A percentile compares a stretch with the other conserved stretches of the same genome.
Evolutionary conservation across 2,113 vertebrate species (phyloP).

Genomic region (Gymnorhina tibicen): DNA sequence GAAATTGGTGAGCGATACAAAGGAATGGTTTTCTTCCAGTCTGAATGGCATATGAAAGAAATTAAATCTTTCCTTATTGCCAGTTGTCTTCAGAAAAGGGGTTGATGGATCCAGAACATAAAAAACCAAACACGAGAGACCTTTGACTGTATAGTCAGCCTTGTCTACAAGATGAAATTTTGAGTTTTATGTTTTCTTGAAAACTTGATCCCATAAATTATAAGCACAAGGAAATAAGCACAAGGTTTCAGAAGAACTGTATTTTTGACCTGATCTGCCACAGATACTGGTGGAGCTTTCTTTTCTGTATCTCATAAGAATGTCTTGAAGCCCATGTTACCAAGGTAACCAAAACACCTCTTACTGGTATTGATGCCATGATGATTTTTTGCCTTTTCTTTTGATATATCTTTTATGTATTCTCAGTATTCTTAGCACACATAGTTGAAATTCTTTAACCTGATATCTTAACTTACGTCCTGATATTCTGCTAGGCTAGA

Average conservation of each 20-base stretch:
- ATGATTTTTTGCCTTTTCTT: not conserved
- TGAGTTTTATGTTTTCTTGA: not conserved
- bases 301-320: not conserved
- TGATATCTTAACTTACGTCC: not conserved
- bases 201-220: not conserved
- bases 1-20: not conserved
- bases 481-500: not conserved
- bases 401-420: not conserved
- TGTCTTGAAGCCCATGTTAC: not conserved
- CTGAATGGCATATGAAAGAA: not conserved
- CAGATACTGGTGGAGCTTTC: not conserved
- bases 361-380: not conserved
- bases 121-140: not conserved
- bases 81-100: not conserved
- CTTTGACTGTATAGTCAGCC: not conserved
- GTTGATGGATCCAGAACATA: not conserved
- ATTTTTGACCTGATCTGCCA: not conserved
- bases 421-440: not conserved
- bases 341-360: fast-evolving
- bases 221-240: not conserved
- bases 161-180: not conserved
- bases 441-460: not conserved
- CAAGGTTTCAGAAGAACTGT: not conserved
- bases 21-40: not conserved
- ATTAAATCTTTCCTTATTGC: not conserved